A percentile compares a stretch with the other conserved stretches of the same genome.
Evolutionary conservation across 2,888 invertebrate genomes (phyloP).

Genomic region (Koerneria pararmatus): DNA sequence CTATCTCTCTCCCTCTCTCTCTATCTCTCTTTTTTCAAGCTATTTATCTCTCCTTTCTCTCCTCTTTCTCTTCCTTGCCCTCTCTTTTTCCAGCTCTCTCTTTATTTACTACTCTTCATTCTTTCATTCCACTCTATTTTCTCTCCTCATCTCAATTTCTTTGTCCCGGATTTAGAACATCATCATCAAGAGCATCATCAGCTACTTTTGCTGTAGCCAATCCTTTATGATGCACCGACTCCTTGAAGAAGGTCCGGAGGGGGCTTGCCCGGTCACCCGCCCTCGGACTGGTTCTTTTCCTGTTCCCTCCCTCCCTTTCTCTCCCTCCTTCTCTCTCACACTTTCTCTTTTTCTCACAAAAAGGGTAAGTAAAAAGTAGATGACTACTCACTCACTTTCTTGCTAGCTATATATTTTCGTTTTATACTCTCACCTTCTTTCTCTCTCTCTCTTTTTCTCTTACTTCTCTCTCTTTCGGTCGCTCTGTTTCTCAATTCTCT

Average conservation of each 20-base stretch:
- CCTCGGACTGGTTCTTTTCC: conserved; percentile 15
- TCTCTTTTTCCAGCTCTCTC: neutral
- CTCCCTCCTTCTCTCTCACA: neutral
- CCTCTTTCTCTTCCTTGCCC: neutral
- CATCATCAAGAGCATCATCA: neutral
- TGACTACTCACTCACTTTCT: neutral
- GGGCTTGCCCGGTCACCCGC: too few relatives aligned
- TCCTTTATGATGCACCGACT: conserved; percentile 12
- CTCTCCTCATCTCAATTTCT: neutral
- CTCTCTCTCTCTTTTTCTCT: too few relatives aligned
- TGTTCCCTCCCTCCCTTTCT: conserved; percentile 14
- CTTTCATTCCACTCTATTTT: neutral
- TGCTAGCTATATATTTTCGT: too few relatives aligned
- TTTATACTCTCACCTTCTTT: too few relatives aligned
- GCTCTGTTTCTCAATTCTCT: too few relatives aligned
- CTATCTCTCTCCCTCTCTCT: neutral
- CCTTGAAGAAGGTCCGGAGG: too few relatives aligned
- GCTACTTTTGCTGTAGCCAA: neutral
- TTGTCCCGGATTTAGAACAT: too few relatives aligned
- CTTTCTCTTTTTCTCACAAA: neutral
- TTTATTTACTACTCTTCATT: neutral
- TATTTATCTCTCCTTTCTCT: neutral
- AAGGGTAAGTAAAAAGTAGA: neutral
- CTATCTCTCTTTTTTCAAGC: neutral
- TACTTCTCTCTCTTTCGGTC: too few relatives aligned